Evolutionary conservation across 1,140 invertebrate species (phyloP).

Genomic region (Bombus haemorrhoidalis): DNA sequence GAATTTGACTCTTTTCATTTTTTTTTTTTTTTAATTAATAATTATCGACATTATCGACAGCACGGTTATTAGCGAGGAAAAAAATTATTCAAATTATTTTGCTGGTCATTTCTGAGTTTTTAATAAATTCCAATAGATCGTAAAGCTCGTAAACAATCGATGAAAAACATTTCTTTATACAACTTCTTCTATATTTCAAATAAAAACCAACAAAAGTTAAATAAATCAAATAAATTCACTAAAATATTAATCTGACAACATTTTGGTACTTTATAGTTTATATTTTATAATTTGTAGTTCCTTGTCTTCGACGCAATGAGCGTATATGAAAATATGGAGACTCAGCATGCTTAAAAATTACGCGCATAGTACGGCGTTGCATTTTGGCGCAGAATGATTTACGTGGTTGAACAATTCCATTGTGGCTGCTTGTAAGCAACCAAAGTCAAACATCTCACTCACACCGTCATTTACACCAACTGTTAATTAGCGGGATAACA

Average conservation of each 20-base stretch:
- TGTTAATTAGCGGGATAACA: constrained; percentile 45
- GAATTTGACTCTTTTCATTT: too few species aligned
- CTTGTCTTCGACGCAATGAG: background rate
- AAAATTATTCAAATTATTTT: too few species aligned
- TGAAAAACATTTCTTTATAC: too few species aligned
- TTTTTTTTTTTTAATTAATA: too few species aligned
- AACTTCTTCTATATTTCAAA: too few species aligned
- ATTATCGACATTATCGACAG: too few species aligned
- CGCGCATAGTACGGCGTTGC: rapidly evolving
- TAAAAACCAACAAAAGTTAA: too few species aligned
- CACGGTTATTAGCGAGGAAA: too few species aligned
- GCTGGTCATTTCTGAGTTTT: too few species aligned
- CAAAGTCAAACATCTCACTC: constrained; percentile 10
- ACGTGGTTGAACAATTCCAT: background rate
- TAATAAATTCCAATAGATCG: too few species aligned
- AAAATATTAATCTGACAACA: background rate
- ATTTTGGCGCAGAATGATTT: background rate
- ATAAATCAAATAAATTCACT: too few species aligned
- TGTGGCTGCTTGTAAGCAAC: background rate
- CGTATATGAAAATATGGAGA: background rate
- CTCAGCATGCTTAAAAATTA: background rate
- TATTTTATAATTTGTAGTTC: background rate
- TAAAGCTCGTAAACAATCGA: too few species aligned
- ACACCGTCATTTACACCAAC: background rate
- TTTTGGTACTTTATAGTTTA: background rate